Percentiles rank a stretch among this genome's conserved stretches.
These are phyloP conservation scores for Melipona beecheii DNA, from an alignment of 2,888 invertebrate genomes.

Conservation along the genomic window DNA sequence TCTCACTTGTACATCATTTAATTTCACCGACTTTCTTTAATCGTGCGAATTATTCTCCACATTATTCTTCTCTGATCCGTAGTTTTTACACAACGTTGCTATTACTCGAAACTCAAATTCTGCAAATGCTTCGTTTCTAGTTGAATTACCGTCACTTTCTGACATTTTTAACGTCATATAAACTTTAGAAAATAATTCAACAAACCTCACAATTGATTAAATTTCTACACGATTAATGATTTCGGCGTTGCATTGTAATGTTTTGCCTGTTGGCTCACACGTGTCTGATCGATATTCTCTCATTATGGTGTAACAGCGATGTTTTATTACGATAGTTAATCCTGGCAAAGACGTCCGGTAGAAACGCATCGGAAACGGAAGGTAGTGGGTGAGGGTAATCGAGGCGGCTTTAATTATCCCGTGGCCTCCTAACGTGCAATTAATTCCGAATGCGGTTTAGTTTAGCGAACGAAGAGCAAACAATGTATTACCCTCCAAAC, in stretches of 20 bases:
- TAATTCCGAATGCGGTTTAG: slow-evolving; percentile 82
- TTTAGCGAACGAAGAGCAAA: slow-evolving; percentile 82
- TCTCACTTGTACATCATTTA: slow-evolving; percentile 45
- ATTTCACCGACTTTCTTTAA: not conserved
- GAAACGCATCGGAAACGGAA: slow-evolving; percentile 67
- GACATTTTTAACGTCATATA: not conserved
- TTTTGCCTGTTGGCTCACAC: no score
- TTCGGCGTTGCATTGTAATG: no score
- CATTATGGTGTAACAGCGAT: slow-evolving; percentile 2
- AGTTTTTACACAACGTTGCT: not conserved
- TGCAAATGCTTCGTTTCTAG: not conserved
- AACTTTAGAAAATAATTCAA: not conserved
- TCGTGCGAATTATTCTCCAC: not conserved
- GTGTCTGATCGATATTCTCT: not conserved
- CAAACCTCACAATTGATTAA: not conserved
- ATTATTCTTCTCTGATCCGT: not conserved
- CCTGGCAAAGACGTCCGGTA: slow-evolving; percentile 70
- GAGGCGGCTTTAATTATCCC: slow-evolving; percentile 80
- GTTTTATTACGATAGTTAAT: slow-evolving; percentile 43
- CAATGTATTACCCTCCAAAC: slow-evolving; percentile 78
- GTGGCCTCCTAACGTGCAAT: slow-evolving; percentile 81
- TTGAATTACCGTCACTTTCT: not conserved
- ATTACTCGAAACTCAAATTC: not conserved
- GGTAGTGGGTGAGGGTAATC: slow-evolving; percentile 67
- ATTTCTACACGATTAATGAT: not conserved